phyloP scores from a whole-genome alignment of 2,797 vertebrate genomes.

The Mus spretus region DNA sequence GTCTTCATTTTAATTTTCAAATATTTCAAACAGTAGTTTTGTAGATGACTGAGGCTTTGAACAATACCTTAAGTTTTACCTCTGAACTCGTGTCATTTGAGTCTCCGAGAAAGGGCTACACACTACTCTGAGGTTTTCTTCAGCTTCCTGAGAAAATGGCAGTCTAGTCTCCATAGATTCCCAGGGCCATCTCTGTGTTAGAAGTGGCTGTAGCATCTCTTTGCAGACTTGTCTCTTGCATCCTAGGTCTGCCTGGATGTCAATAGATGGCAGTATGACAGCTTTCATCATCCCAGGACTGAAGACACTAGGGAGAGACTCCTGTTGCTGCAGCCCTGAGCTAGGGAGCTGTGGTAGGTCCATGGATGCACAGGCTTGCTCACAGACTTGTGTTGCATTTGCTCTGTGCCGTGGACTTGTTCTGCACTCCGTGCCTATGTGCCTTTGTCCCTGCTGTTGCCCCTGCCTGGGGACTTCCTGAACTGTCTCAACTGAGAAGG shows the following conservation, averaged over 20 bases:
- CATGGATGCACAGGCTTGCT: too few relatives aligned
- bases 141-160: background rate
- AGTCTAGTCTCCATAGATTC: background rate
- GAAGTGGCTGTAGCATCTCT: background rate
- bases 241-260: background rate
- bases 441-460: background rate
- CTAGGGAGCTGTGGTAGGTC: background rate
- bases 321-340: background rate
- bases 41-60: background rate
- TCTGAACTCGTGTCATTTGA: background rate
- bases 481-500: background rate
- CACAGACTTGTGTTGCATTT: background rate
- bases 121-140: background rate
- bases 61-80: background rate
- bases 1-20: background rate
- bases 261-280: background rate
- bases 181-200: background rate
- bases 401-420: background rate
- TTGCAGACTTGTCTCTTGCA: background rate
- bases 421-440: background rate
- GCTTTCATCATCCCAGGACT: background rate
- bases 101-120: background rate
- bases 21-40: background rate
- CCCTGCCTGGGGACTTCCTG: background rate
- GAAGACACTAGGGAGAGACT: background rate